Base-by-base conservation (phyloP, 2,113 vertebrate species). In the Neoarius graeffei region DNA sequence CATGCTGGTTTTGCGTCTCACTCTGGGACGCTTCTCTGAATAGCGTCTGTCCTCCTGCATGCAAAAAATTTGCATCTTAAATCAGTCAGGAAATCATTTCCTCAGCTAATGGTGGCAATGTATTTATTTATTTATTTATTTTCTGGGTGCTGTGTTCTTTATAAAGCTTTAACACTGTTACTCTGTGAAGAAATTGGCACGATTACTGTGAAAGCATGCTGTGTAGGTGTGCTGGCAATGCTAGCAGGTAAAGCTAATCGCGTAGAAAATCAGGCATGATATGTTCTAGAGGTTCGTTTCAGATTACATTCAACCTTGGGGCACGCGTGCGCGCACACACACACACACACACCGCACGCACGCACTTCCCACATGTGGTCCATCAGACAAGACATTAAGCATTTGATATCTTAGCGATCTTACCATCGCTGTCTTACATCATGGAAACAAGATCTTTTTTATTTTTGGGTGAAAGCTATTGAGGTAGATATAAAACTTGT, bases 221-320 rank as follows among this genome's bases (percentile, higher is more conserved):
- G 64, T 84, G 83, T 84, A 69, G 83, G 83, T 69, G 83, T 84
- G 83, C 64, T 84, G 48, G 83, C 23, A 56, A 19, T 9, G 83
- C 83, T 67, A 84, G 42, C 10, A 69, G 50, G 64, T 64, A 84
- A 6, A 2, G 64, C 64, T 69, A 69, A 69, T 84, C 50, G 8
- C 77, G 30, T 17, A 19, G 54, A 56, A 79, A 56, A 48, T 5
- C 52, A 17, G 17, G 15, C n/a, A 19, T 7, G 76, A 7, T 79
- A 7, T 8, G 76, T 57, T 57, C 50, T 15, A 19, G n/a, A 30
- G n/a, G 52, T 81, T 57, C 54, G 8, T 80, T 1, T 57, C 15
- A 5, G n/a, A 57, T 57, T 57, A 81, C 30, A 19, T 17, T 5
- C 15, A 57, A 10, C n/a, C 54, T 27, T 0, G 13, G n/a, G 10